Evolutionary conservation across 2,888 invertebrate species (phyloP).

Genomic region (Doris montereyensis): DNA sequence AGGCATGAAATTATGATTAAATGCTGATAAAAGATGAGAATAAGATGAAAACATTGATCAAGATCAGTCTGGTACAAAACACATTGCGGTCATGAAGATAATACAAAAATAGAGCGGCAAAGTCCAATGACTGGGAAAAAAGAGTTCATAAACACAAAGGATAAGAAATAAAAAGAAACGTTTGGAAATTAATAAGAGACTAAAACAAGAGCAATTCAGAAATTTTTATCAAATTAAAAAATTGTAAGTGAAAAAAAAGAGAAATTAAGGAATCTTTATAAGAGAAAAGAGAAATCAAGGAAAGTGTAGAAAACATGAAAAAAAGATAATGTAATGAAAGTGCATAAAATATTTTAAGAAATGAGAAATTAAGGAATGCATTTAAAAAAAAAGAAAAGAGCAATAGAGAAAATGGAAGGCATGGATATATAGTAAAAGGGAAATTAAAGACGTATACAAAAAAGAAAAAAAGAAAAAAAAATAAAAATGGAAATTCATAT

Average conservation of each 20-base stretch:
- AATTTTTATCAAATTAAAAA: no score
- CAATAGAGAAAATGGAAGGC: no score
- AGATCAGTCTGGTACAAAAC: slow-evolving; percentile 19
- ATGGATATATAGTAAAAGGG: no score
- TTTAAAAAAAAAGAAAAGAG: no score
- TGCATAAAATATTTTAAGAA: not conserved
- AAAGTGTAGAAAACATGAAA: slow-evolving; percentile 8
- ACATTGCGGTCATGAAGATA: not conserved
- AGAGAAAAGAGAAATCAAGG: no score
- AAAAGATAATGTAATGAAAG: not conserved
- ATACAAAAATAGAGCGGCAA: not conserved
- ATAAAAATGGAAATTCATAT: no score
- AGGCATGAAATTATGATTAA: not conserved
- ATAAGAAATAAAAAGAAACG: not conserved
- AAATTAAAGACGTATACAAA: no score
- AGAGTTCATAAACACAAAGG: not conserved
- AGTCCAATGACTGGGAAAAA: not conserved
- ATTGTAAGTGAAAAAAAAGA: no score
- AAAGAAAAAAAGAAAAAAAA: no score
- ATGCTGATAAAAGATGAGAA: not conserved
- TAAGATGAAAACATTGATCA: not conserved
- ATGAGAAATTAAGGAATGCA: no score
- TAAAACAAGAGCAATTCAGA: not conserved
- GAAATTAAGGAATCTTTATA: no score
- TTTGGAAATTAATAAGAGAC: not conserved